Conservation (phyloP, 2,113 vertebrate species). For the Capreolus pygargus region DNA sequence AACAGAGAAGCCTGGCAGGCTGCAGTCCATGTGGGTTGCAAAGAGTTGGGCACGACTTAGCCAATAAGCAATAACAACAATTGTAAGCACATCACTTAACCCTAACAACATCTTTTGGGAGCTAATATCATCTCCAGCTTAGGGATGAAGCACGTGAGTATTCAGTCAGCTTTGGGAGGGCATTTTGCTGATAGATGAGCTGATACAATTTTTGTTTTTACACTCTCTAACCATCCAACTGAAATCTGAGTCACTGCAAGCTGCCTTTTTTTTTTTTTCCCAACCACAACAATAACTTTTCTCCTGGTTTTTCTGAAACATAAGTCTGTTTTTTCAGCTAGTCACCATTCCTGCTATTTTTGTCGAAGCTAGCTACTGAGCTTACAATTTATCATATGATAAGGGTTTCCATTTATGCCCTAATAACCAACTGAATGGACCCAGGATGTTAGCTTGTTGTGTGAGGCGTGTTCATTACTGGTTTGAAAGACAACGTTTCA, state of each 20-base stretch:
- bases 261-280: background rate
- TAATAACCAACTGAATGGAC: background rate
- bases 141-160: background rate
- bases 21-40: background rate
- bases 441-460: background rate
- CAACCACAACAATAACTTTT: background rate
- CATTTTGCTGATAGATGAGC: background rate
- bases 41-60: background rate
- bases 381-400: background rate
- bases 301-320: background rate
- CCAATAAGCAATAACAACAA: background rate
- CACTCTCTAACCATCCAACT: background rate
- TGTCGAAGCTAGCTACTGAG: background rate
- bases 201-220: background rate
- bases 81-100: background rate
- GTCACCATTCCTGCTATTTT: background rate
- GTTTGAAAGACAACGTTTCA: conserved; percentile 29
- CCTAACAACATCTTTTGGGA: background rate
- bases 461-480: background rate
- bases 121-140: background rate
- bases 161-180: conserved; percentile 6
- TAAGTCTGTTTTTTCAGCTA: conserved; percentile 1
- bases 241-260: background rate
- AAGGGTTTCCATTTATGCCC: background rate
- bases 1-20: background rate